phyloP scores from a whole-genome alignment of 1,140 invertebrate species.

The Drosophila jambulina region DNA sequence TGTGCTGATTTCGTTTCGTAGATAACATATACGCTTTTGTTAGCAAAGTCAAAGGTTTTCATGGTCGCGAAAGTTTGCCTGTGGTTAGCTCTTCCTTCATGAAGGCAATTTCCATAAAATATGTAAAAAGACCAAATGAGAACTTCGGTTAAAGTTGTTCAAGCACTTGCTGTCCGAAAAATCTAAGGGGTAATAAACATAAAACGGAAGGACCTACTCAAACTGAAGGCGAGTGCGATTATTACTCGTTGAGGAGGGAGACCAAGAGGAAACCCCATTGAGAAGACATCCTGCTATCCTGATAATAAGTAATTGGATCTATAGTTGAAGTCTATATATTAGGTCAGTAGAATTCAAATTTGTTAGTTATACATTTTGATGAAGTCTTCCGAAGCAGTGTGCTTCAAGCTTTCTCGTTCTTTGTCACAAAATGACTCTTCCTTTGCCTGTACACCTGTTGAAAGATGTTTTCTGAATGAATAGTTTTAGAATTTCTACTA shows the following conservation, averaged over 20 bases:
- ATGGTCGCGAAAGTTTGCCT: conserved; percentile 46
- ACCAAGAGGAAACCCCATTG: conserved; percentile 3
- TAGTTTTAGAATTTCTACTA: not conserved
- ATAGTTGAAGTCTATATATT: not conserved
- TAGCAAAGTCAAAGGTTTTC: conserved; percentile 64
- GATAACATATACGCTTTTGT: conserved; percentile 45
- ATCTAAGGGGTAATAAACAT: conserved; percentile 47
- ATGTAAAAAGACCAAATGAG: conserved; percentile 32
- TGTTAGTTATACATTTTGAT: not conserved
- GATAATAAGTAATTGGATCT: not conserved
- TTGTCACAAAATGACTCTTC: not conserved
- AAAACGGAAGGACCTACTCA: conserved; percentile 39
- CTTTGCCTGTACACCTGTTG: conserved; percentile 7
- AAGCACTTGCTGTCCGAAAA: conserved; percentile 24
- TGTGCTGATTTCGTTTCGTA: conserved; percentile 32
- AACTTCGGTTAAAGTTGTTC: conserved; percentile 42
- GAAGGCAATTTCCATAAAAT: conserved; percentile 56
- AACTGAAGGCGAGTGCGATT: conserved; percentile 26
- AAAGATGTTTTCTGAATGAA: not conserved
- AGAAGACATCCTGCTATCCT: not conserved
- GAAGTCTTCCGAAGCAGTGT: not conserved
- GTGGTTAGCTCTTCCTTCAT: conserved; percentile 24
- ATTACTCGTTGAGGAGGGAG: conserved; percentile 8
- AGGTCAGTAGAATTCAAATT: not conserved
- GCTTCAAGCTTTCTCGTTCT: not conserved